phyloP scores from a whole-genome alignment of 2,797 vertebrate genomes.

The Naso thynnoides region DNA sequence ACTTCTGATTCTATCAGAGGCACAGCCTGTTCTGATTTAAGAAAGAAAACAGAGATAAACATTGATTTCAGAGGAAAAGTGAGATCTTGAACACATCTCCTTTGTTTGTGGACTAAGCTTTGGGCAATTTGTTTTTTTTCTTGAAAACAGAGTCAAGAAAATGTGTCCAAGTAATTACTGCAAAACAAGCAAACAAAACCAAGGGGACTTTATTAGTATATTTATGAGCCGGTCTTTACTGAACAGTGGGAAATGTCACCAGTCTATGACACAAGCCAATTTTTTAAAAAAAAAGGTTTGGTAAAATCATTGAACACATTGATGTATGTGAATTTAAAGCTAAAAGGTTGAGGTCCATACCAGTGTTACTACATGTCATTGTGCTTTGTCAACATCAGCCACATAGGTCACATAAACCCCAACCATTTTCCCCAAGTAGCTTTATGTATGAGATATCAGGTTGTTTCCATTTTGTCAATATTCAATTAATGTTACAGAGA shows the following conservation, averaged over 20 bases:
- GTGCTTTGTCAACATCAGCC: no score
- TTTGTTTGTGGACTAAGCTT: slow-evolving; percentile 17
- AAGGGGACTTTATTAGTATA: slow-evolving; percentile 49
- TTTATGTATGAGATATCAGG: no score
- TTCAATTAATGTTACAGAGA: no score
- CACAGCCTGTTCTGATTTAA: slow-evolving; percentile 35
- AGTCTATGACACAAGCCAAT: no score
- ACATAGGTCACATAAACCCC: no score
- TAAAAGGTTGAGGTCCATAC: no score
- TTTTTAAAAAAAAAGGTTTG: slow-evolving; percentile 48
- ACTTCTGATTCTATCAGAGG: neutral
- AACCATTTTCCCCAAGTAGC: no score
- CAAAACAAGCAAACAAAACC: slow-evolving; percentile 38
- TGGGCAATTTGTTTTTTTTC: slow-evolving; percentile 39
- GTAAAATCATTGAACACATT: slow-evolving; percentile 48
- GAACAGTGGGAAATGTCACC: slow-evolving; percentile 52
- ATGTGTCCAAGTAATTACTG: slow-evolving; percentile 61
- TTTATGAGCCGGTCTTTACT: slow-evolving; percentile 59
- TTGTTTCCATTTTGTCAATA: no score
- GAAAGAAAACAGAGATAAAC: slow-evolving; percentile 33
- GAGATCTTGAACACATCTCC: slow-evolving; percentile 12
- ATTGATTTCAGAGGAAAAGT: slow-evolving; percentile 47
- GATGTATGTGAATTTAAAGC: slow-evolving; percentile 22
- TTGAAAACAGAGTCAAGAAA: slow-evolving; percentile 54
- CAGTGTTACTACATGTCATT: no score